These are phyloP conservation scores for Penaeus indicus DNA, from an alignment of 1,140 invertebrate genomes.

Conservation along the genomic window DNA sequence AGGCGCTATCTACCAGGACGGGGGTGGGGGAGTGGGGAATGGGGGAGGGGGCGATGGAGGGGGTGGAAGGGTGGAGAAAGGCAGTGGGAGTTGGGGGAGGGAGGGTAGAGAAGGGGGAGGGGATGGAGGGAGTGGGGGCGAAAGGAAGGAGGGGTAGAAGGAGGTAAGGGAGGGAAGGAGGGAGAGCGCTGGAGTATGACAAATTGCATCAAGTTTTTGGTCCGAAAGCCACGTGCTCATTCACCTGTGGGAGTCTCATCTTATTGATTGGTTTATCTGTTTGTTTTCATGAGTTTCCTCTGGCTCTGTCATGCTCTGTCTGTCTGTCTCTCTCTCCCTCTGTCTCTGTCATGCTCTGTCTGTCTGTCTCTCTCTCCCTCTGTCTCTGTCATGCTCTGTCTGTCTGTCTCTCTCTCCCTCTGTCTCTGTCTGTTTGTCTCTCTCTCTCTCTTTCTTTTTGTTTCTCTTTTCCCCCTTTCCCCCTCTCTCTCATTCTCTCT, in stretches of 20 bases:
- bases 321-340: no score
- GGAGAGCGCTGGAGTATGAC: not conserved
- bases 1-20: not conserved
- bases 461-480: no score
- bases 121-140: not conserved
- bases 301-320: no score
- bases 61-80: not conserved
- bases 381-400: no score
- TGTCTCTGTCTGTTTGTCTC: no score
- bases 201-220: not conserved
- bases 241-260: not conserved
- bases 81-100: not conserved
- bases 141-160: not conserved
- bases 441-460: no score
- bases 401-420: no score
- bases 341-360: no score
- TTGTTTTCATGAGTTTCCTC: no score
- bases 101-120: not conserved
- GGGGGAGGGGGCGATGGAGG: not conserved
- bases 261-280: not conserved
- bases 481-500: no score
- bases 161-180: not conserved
- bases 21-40: not conserved
- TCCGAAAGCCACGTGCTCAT: no score
- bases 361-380: no score